Conservation (phyloP, 2,113 vertebrate species). For the Zosterops borbonicus region DNA sequence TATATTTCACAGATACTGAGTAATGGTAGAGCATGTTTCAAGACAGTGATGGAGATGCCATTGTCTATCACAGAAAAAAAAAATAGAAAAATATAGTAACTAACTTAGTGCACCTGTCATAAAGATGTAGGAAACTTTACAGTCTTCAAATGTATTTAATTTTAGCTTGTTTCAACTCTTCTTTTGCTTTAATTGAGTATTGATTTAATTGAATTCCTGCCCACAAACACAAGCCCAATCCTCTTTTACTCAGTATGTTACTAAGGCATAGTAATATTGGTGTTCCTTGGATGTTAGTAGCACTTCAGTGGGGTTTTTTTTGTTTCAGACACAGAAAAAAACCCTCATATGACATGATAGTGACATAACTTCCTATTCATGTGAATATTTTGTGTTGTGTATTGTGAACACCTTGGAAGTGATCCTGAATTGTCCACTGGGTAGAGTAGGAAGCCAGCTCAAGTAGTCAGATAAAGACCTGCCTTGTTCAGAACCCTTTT, state of each 20-base stretch:
- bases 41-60: not conserved
- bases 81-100: not conserved
- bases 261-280: not conserved
- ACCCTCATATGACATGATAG: not conserved
- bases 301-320: not conserved
- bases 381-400: not conserved
- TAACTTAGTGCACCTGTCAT: not conserved
- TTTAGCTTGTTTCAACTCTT: not conserved
- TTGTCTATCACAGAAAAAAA: not conserved
- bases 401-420: not conserved
- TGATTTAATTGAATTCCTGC: not conserved
- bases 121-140: not conserved
- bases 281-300: not conserved
- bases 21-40: not conserved
- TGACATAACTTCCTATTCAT: not conserved
- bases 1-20: not conserved
- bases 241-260: not conserved
- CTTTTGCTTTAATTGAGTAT: not conserved
- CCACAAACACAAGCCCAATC: not conserved
- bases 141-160: not conserved
- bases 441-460: not conserved
- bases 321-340: not conserved
- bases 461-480: not conserved
- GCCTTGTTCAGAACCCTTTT: not conserved
- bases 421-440: not conserved